phyloP scores from a whole-genome alignment of 2,888 invertebrate genomes.

The Agrotis clavis region DNA sequence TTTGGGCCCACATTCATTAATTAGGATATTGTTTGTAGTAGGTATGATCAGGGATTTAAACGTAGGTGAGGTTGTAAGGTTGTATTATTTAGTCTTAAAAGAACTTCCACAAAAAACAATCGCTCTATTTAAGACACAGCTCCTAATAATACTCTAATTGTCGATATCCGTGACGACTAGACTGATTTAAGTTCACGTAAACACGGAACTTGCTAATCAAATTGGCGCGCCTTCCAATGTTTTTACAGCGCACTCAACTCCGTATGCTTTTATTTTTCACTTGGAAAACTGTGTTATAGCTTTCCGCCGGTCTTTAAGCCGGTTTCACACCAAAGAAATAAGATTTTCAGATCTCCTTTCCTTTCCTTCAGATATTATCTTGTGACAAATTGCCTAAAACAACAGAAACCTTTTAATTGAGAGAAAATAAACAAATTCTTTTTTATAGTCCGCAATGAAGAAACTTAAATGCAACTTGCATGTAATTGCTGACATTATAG shows the following conservation, averaged over 20 bases:
- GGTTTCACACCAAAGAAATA: too few relatives aligned
- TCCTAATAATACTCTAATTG: conserved; percentile 27
- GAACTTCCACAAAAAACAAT: conserved; percentile 23
- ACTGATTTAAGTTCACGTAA: conserved; percentile 6
- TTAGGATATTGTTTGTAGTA: conserved; percentile 17
- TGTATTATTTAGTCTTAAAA: conserved; percentile 1
- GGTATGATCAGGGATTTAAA: neutral
- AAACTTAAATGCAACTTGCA: too few relatives aligned
- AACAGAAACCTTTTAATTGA: too few relatives aligned
- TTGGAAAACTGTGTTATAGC: too few relatives aligned
- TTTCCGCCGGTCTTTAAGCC: too few relatives aligned
- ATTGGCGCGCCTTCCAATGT: neutral
- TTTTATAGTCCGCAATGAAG: too few relatives aligned
- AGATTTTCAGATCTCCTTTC: too few relatives aligned
- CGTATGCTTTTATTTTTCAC: too few relatives aligned
- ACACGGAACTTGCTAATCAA: conserved; percentile 7
- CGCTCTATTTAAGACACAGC: conserved; percentile 16
- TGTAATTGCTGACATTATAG: too few relatives aligned
- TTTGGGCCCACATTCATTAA: conserved; percentile 40
- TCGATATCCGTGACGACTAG: conserved; percentile 23
- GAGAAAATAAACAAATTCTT: too few relatives aligned
- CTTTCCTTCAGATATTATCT: too few relatives aligned
- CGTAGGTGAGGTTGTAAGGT: neutral
- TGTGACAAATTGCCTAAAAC: too few relatives aligned
- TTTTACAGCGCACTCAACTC: neutral